Base-by-base conservation (phyloP, 2,888 invertebrate species). In the Furcula furcula region DNA sequence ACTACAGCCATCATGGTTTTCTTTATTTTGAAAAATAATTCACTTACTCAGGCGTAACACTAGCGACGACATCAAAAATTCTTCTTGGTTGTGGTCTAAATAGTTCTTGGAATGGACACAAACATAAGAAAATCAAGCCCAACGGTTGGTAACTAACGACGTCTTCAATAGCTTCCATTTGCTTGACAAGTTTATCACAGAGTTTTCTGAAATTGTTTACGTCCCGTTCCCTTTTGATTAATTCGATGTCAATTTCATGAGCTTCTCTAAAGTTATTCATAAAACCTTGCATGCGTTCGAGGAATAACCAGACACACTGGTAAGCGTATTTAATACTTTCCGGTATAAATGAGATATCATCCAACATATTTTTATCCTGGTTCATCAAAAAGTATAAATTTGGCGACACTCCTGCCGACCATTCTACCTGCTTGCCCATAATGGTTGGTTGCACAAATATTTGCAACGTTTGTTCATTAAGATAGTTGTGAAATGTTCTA, bases 361-460 rank as follows among this genome's bases (percentile, higher is more conserved):
- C 74, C 29, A 90, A 59, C 65, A 94, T 81, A 12, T 82, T 56
- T 29, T 85, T 81, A 70, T 97, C 95, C 45, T 92, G 92, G 33
- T 91, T 90, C 65, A 97, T 85, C 31, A 95, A 90, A 54, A 92
- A 92, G 22, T 90, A 83, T 18, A 97, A 78, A 41, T 92, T 91
- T 0, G 96, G 96, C 0, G 95, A 92, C 15, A 90, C 87, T 1
- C 94, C 94, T 34, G 94, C 93, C 0, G 94, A 91, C 68, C 94
- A 91, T 25, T 94, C 93, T 53, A 96, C 94, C 62, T 93, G 91
- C 60, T 95, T 94, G 10, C 93, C 94, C 90, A 96, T 95, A 43
- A 97, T 94, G 10, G 94, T 91, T 0, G 97, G 97, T 92, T 93
- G 92, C 2, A 95, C 95, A 58, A 96, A 96, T 31, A 93, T 91